Percentiles rank a stretch among this genome's conserved stretches.
phyloP scores from a whole-genome alignment of 2,888 invertebrate genomes.

The Keiferia lycopersicella region DNA sequence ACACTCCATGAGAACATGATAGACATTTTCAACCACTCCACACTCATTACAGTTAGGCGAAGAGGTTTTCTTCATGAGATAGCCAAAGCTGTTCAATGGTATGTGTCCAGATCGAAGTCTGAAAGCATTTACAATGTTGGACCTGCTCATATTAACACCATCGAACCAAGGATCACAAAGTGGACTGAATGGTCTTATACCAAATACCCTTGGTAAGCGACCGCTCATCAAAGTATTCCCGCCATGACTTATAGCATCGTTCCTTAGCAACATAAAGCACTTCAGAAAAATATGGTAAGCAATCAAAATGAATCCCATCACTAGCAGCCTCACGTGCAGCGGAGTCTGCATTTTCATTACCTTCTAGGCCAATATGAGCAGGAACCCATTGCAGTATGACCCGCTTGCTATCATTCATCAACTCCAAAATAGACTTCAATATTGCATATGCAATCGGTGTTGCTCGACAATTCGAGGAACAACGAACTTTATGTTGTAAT shows the following conservation, averaged over 20 bases:
- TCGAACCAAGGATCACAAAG: background rate
- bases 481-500: too few relatives aligned
- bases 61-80: slow-evolving; percentile 28
- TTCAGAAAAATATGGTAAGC: slow-evolving; percentile 10
- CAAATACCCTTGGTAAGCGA: background rate
- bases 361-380: background rate
- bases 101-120: slow-evolving; percentile 4
- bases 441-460: too few relatives aligned
- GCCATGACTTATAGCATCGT: background rate
- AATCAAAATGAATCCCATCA: background rate
- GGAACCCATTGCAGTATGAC: slow-evolving; percentile 6
- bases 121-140: background rate
- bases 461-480: too few relatives aligned
- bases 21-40: background rate
- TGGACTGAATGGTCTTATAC: background rate
- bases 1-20: background rate
- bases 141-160: background rate
- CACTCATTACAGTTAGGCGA: background rate
- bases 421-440: background rate
- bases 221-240: slow-evolving; percentile 9
- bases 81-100: slow-evolving; percentile 13
- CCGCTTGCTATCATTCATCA: background rate
- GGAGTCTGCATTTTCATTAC: background rate
- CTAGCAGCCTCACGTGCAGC: background rate
- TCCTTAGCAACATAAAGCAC: background rate